These are phyloP conservation scores for Silurus meridionalis DNA, from an alignment of 2,113 vertebrate species.

Conservation along the genomic window DNA sequence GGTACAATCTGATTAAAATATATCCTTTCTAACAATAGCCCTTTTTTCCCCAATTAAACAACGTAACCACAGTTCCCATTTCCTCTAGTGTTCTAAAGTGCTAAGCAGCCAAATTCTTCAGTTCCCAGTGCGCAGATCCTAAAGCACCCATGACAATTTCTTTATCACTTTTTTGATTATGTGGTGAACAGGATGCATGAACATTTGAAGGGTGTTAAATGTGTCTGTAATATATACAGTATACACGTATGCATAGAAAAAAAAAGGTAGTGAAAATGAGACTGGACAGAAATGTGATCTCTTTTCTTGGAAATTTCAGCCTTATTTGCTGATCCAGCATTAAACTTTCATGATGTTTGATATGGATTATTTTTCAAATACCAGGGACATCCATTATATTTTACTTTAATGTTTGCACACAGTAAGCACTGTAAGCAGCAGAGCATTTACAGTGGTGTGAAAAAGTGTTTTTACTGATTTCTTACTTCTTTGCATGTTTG, in stretches of 20 bases:
- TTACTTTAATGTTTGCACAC: not conserved
- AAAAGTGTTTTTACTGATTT: no score
- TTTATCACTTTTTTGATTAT: not conserved
- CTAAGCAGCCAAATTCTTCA: conserved; percentile 18
- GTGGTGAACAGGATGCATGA: not conserved
- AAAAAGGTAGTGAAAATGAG: not conserved
- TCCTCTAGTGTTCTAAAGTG: conserved; percentile 24
- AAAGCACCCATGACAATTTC: conserved; percentile 6
- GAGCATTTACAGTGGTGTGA: not conserved
- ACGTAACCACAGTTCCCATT: conserved; percentile 24
- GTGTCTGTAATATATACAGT: not conserved
- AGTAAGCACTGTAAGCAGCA: not conserved
- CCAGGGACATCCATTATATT: conserved; percentile 19
- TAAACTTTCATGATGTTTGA: conserved; percentile 28
- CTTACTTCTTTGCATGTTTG: no score
- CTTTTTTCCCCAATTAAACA: conserved; percentile 43
- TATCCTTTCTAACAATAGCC: conserved; percentile 53
- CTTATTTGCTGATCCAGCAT: conserved; percentile 13
- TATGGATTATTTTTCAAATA: conserved; percentile 4
- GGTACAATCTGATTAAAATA: conserved; percentile 51
- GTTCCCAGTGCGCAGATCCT: conserved; percentile 1
- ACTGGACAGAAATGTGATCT: conserved; percentile 1
- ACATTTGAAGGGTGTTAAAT: not conserved
- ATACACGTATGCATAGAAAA: not conserved
- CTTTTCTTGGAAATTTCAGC: not conserved